Base-by-base conservation (phyloP, 2,113 vertebrate genomes). In the Falco punctatus region DNA sequence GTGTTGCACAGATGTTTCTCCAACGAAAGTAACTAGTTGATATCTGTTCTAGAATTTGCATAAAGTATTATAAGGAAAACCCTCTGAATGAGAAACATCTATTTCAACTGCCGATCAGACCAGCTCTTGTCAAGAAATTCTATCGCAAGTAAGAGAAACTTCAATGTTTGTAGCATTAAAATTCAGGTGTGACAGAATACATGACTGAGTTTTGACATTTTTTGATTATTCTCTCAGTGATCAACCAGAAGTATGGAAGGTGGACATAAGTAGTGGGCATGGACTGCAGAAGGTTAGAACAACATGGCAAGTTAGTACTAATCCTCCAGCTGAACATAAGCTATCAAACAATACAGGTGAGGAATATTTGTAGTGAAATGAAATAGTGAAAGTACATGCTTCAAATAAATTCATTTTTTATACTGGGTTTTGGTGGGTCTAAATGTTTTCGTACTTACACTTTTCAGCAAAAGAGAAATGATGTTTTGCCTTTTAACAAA, bases 41-140 rank as follows among this genome's bases (percentile, higher is more conserved):
- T 83, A 3, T 32, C 35, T 92, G 1, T 81, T 85, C 44, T 48
- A 99, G 99, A 92, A 98, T 98, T 19, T 99, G 99, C 97, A 97
- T 99, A 96, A 98, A 98, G 71, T 99, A 99, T 92, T 99, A 99
- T 88, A 99, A 98, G 94, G 98, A 98, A 57, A 98, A 98, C 66
- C 98, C 99, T 70, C 98, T 99, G 66, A 97, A 99, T 84, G 99
- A 99, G 94, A 98, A 98, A 57, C 99, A 99, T 4, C 91, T 98
- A 85, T 99, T 99, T 94, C 98, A 99, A 57, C 97, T 99, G 90
- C 99, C 99, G 15, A 98, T 99, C 94, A 98, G 98, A 96, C 98
- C 99, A 38, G 97, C 97, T 38, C 96, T 98, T 61, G 97, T 99
- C 90, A 98, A 98, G 96, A 98, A 98, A 72, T 99, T 99, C 71